Base-by-base conservation (phyloP, 2,888 invertebrate genomes). In the Candidula unifasciata region DNA sequence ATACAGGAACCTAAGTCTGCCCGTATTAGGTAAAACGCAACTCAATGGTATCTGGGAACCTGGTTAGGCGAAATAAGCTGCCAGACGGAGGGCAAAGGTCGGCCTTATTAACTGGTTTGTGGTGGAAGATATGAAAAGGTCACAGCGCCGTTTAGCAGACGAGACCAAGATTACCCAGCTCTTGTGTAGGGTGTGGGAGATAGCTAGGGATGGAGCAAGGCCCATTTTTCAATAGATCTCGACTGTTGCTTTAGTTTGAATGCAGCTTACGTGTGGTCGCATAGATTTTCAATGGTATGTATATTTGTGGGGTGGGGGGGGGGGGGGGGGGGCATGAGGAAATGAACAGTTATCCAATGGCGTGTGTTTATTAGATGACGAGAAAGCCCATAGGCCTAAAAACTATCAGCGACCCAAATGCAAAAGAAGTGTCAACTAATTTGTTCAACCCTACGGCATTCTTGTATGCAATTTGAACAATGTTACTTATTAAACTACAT, bases 101-200 rank as follows among this genome's bases (percentile, higher is more conserved):
- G 73, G 79, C 82, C 86, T 86, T 88, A 88, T 88, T 84, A 85
- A 86, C 84, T 68, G 78, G 85, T 86, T 87, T 85, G 87, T 88
- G 85, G 82, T 85, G 83, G 83, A 83, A 71, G 54, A 57, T 83
- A 76, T 44, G 78, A 54, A 87, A 87, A 87, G 87, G 87, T 87
- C 87, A 87, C 54, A 33, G 74, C 30, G 68, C 77, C 82, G 82
- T 87, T 86, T 86, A 79, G 79, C 79, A 64, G 66, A 37, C 60
- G 66, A 79, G 68, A 79, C 66, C 52, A 64, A 35, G 68, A 79
- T 87, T 87, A 86, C 86, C 85, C 80, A 87, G 85, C 83, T 85
- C 78, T 71, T 54, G 35, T 57, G 3, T 44, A 13, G 44, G 44
- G 79, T 30, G 13, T 30, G 66, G 44, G n/a, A 44, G 35, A 44